Evolutionary conservation across 2,113 vertebrate genomes (phyloP).

Genomic region (Tragelaphus imberbis): DNA sequence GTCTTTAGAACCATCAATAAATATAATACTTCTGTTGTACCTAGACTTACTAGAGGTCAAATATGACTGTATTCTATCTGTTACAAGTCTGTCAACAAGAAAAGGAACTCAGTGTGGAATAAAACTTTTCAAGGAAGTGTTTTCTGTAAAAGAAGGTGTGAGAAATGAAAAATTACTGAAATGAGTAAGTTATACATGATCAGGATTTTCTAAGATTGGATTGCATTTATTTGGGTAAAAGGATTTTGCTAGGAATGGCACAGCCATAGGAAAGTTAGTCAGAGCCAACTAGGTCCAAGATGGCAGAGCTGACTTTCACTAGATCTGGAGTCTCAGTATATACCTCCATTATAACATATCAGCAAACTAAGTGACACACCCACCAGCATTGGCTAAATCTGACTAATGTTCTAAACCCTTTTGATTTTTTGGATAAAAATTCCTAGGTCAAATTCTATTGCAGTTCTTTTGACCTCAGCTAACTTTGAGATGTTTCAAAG

Average conservation of each 20-base stretch:
- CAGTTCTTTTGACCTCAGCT: not conserved
- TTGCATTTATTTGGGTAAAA: not conserved
- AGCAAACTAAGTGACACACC: not conserved
- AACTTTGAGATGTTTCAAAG: not conserved
- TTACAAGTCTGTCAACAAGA: not conserved
- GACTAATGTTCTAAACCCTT: not conserved
- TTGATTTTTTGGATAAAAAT: not conserved
- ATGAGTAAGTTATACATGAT: not conserved
- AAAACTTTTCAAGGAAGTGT: not conserved
- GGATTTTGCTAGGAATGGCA: not conserved
- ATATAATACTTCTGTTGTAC: not conserved
- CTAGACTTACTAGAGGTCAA: not conserved
- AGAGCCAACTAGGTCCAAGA: not conserved
- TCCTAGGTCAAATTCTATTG: not conserved
- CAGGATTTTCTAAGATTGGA: not conserved
- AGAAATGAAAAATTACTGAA: not conserved
- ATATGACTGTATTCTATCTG: not conserved
- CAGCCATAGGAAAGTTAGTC: not conserved
- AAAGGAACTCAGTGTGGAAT: not conserved
- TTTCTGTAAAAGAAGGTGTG: not conserved
- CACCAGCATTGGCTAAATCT: not conserved
- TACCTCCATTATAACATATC: not conserved
- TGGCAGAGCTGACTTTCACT: not conserved
- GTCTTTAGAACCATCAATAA: not conserved
- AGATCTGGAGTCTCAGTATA: not conserved